Conservation (phyloP, 2,797 vertebrate genomes). For the Emys orbicularis region DNA sequence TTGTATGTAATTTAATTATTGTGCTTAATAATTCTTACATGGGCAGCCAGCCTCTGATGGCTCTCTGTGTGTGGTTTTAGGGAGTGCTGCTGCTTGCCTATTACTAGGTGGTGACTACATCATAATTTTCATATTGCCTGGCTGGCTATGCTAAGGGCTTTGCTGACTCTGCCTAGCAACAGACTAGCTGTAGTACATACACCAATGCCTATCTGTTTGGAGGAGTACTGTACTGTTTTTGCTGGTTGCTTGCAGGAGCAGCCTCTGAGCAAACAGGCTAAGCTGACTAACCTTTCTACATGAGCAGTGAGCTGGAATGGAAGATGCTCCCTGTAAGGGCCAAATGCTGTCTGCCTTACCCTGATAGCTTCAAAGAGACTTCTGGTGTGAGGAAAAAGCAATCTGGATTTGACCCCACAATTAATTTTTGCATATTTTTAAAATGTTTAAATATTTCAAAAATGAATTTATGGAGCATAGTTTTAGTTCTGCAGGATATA, state of each 20-base stretch:
- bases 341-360: conserved; percentile 17
- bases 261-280: not conserved
- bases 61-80: not conserved
- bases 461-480: conserved; percentile 19
- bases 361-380: conserved; percentile 8
- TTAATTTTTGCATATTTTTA: conserved; percentile 1
- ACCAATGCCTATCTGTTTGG: not conserved
- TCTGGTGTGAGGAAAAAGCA: not conserved
- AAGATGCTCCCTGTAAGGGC: conserved; percentile 40
- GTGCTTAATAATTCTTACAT: not conserved
- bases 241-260: not conserved
- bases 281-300: not conserved
- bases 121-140: conserved; percentile 39
- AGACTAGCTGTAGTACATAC: not conserved
- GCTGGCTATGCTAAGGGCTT: not conserved
- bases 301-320: not conserved
- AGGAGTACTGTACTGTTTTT: not conserved
- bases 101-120: not conserved
- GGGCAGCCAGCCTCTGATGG: not conserved
- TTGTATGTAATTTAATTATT: not conserved
- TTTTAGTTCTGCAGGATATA: conserved; percentile 49
- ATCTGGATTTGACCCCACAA: not conserved
- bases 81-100: conserved; percentile 1
- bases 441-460: conserved; percentile 4
- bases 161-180: conserved; percentile 4